phyloP scores from a whole-genome alignment of 2,888 invertebrate genomes.

The Pomacea canaliculata region DNA sequence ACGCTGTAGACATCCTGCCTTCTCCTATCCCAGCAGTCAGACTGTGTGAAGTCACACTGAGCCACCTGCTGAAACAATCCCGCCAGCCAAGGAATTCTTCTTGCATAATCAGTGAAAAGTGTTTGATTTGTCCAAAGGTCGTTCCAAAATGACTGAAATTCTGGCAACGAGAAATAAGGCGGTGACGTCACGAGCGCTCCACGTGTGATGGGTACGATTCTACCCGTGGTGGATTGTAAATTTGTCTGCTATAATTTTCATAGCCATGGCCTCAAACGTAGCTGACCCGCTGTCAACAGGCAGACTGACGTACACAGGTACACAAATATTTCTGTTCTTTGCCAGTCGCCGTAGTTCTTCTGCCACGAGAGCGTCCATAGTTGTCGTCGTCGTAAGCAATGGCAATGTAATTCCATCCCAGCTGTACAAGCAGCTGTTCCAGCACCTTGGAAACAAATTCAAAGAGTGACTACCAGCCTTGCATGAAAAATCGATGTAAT shows the following conservation, averaged over 20 bases:
- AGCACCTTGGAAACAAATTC: constrained; percentile 25
- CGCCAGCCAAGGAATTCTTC: too few species aligned
- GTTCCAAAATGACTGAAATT: too few species aligned
- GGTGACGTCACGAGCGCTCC: too few species aligned
- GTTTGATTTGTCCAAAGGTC: too few species aligned
- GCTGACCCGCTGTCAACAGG: constrained; percentile 1
- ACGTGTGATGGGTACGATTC: too few species aligned
- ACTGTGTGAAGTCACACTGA: too few species aligned
- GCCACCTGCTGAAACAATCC: too few species aligned
- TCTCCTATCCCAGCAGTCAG: neutral
- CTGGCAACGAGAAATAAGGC: too few species aligned
- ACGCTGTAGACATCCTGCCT: neutral
- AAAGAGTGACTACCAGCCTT: too few species aligned
- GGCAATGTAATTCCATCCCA: constrained; percentile 46
- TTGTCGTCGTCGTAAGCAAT: constrained; percentile 41
- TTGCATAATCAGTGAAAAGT: too few species aligned
- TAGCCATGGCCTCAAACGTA: neutral
- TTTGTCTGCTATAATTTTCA: neutral
- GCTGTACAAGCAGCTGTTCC: constrained; percentile 23
- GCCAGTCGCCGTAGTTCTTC: constrained; percentile 26
- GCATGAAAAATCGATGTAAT: too few species aligned
- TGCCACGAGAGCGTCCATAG: constrained; percentile 37
- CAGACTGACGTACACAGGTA: constrained; percentile 22
- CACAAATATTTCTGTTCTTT: constrained; percentile 30
- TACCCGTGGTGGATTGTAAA: too few species aligned